Evolutionary conservation across 2,888 invertebrate species (phyloP).

Genomic region (Camponotus fellah): DNA sequence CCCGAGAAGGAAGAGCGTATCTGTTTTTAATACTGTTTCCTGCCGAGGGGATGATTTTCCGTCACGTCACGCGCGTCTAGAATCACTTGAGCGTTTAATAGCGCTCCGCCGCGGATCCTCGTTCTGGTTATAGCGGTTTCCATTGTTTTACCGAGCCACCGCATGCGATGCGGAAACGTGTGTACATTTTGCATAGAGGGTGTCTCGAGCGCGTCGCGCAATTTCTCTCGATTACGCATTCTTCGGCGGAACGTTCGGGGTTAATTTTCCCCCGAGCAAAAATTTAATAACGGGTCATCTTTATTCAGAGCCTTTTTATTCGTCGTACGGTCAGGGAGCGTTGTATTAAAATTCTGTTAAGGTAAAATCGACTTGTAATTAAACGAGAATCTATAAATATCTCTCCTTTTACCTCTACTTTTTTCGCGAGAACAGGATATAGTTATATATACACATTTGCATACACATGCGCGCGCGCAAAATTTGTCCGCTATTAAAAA

Average conservation of each 20-base stretch:
- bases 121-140: conserved; percentile 67
- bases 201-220: conserved; percentile 25
- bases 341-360: conserved; percentile 35
- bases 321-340: not conserved
- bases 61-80: conserved; percentile 44
- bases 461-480: not conserved
- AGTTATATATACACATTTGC: not conserved
- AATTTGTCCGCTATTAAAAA: conserved; percentile 19
- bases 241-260: conserved; percentile 15
- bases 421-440: not conserved
- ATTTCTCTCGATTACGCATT: conserved; percentile 42
- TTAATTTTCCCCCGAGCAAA: conserved; percentile 17
- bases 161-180: conserved; percentile 41
- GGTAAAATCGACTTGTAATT: conserved; percentile 29
- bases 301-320: conserved; percentile 40
- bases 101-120: conserved; percentile 62
- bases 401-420: not conserved
- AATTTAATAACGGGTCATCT: conserved; percentile 48
- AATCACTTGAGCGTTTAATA: conserved; percentile 70
- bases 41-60: conserved; percentile 43
- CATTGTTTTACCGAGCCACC: conserved; percentile 63
- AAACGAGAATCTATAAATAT: conserved; percentile 20
- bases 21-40: conserved; percentile 38
- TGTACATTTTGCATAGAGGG: conserved; percentile 43
- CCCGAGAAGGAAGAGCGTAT: not conserved